Conservation (phyloP, 1,140 invertebrate species). For the Octopus bimaculoides region DNA sequence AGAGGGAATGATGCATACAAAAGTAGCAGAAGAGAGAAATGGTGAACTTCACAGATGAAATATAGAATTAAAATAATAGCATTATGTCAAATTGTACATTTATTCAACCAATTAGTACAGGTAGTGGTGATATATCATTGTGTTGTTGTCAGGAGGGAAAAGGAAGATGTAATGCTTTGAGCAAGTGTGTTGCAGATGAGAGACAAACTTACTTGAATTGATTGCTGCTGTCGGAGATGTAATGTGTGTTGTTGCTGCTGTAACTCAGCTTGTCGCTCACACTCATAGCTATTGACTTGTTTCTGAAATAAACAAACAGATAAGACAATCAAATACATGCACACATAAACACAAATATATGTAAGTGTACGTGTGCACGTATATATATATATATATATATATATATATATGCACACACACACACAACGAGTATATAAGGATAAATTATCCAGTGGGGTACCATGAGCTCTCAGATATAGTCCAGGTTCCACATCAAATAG, state of each 20-base stretch:
- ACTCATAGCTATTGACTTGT: constrained; percentile 46
- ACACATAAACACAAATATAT: too few species aligned
- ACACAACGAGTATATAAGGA: too few species aligned
- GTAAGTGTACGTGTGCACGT: too few species aligned
- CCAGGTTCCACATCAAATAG: background rate
- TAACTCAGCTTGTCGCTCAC: constrained; percentile 52
- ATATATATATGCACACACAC: too few species aligned
- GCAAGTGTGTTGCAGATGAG: too few species aligned
- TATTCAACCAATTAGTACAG: background rate
- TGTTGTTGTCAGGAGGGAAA: too few species aligned
- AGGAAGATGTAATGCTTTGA: too few species aligned
- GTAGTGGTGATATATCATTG: too few species aligned
- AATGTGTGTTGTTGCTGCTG: constrained; percentile 55
- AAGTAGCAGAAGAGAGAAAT: background rate
- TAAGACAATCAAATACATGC: too few species aligned
- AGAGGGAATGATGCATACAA: too few species aligned
- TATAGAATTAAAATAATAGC: constrained; percentile 13
- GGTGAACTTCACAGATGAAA: constrained; percentile 19
- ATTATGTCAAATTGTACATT: background rate
- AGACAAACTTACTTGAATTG: constrained; percentile 34
- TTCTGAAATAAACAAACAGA: constrained; percentile 36
- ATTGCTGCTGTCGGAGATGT: constrained; percentile 51
- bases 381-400: too few species aligned
- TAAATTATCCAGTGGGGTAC: background rate
- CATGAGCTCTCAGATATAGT: background rate